Conservation (phyloP, 2,888 invertebrate genomes). For the Brenthis ino region DNA sequence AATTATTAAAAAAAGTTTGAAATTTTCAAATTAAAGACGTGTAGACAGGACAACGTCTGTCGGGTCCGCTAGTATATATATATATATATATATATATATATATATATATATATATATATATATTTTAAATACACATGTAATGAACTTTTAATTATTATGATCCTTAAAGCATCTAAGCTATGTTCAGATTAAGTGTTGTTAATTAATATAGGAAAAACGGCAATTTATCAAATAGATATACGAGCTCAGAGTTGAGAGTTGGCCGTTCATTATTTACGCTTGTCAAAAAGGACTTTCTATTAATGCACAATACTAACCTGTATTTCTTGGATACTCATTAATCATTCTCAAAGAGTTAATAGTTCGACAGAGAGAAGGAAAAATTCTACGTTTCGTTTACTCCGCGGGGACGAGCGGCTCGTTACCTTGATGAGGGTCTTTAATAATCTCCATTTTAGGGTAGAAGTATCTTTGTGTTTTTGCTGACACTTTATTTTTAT, state of each 20-base stretch:
- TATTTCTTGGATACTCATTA: constrained; percentile 21
- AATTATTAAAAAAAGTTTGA: too few species aligned
- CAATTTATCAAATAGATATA: constrained; percentile 16
- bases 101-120: too few species aligned
- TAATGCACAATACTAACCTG: constrained; percentile 19
- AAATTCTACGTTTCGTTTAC: constrained; percentile 10
- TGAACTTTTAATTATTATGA: too few species aligned
- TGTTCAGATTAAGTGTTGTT: neutral
- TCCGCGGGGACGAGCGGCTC: constrained; percentile 1
- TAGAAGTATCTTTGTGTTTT: constrained; percentile 1
- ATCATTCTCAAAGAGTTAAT: constrained; percentile 19
- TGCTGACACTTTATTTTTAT: constrained; percentile 5
- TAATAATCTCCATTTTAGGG: constrained; percentile 10
- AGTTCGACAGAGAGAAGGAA: constrained; percentile 15
- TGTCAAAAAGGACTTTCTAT: constrained; percentile 23
- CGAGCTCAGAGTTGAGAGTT: constrained; percentile 7
- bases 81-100: too few species aligned
- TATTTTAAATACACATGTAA: too few species aligned
- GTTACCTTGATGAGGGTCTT: constrained; percentile 19
- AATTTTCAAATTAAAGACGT: too few species aligned
- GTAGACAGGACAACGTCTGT: too few species aligned
- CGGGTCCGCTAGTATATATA: too few species aligned
- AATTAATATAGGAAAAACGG: neutral
- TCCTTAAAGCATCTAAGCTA: too few species aligned
- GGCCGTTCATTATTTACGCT: constrained; percentile 19